Percentiles rank a stretch among this genome's conserved stretches.
Conservation (phyloP, 2,888 invertebrate species). For the Apodemia hepburni region DNA sequence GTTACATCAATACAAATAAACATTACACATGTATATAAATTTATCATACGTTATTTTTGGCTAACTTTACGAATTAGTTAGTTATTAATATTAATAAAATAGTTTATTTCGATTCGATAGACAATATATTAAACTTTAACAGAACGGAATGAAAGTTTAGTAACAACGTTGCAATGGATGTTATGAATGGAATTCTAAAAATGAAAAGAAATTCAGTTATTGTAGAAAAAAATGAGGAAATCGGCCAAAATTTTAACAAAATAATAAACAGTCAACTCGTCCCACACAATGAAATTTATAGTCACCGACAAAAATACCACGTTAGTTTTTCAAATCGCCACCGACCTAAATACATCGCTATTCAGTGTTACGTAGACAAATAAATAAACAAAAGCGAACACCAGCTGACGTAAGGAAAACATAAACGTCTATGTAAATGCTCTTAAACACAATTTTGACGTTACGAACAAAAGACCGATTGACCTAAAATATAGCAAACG, state of each 20-base stretch:
- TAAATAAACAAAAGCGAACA: constrained; percentile 33
- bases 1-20: too few species aligned
- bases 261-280: constrained; percentile 48
- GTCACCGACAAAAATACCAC: constrained; percentile 66
- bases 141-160: too few species aligned
- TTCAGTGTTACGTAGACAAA: constrained; percentile 40
- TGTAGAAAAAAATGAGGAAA: constrained; percentile 18
- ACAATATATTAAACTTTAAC: too few species aligned
- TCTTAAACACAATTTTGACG: constrained; percentile 9
- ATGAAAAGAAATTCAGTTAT: background rate
- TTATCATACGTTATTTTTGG: too few species aligned
- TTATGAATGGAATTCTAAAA: background rate
- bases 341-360: constrained; percentile 39
- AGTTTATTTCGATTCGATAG: too few species aligned
- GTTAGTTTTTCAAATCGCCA: constrained; percentile 52
- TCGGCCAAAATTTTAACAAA: constrained; percentile 39
- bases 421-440: constrained; percentile 29
- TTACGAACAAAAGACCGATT: constrained; percentile 9
- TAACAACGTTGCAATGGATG: too few species aligned
- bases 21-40: too few species aligned
- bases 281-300: constrained; percentile 73
- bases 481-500: background rate
- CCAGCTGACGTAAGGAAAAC: constrained; percentile 26
- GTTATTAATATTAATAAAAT: too few species aligned
- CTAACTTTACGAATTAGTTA: too few species aligned